phyloP scores from a whole-genome alignment of 2,888 invertebrate genomes.

The Didymodactylos carnosus region DNA sequence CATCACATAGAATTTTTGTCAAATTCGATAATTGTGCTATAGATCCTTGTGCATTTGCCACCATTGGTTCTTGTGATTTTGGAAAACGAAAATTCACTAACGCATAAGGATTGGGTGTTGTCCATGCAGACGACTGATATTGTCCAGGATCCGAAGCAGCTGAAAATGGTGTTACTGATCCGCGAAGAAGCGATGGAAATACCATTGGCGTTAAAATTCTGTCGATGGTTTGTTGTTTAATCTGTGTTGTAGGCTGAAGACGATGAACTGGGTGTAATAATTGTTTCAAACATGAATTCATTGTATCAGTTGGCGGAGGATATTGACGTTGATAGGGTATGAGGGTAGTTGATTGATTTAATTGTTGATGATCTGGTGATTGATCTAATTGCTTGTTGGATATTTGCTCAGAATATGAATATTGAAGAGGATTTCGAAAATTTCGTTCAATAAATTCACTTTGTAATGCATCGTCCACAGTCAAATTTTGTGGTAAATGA shows the following conservation, averaged over 20 bases:
- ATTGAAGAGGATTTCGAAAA: neutral
- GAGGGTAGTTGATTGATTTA: no score
- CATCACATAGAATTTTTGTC: neutral
- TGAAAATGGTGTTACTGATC: neutral
- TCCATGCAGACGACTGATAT: neutral
- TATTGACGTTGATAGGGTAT: neutral
- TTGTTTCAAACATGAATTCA: no score
- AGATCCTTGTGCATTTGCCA: neutral
- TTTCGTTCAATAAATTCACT: no score
- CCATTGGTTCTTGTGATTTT: neutral
- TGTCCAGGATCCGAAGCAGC: neutral
- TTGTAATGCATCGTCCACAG: no score
- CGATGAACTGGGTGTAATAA: no score
- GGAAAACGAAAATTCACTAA: neutral
- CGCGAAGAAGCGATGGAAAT: neutral
- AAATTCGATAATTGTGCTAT: neutral
- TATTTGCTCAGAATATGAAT: neutral
- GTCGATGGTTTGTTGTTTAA: neutral
- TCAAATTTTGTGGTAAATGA: no score
- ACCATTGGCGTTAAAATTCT: no score
- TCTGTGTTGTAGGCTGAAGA: no score
- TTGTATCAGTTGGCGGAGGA: no score
- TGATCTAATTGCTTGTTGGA: neutral
- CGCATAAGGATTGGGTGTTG: neutral
- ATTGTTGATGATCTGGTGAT: no score